These are phyloP conservation scores for Mimas tiliae DNA, from an alignment of 2,888 invertebrate species.

Conservation along the genomic window DNA sequence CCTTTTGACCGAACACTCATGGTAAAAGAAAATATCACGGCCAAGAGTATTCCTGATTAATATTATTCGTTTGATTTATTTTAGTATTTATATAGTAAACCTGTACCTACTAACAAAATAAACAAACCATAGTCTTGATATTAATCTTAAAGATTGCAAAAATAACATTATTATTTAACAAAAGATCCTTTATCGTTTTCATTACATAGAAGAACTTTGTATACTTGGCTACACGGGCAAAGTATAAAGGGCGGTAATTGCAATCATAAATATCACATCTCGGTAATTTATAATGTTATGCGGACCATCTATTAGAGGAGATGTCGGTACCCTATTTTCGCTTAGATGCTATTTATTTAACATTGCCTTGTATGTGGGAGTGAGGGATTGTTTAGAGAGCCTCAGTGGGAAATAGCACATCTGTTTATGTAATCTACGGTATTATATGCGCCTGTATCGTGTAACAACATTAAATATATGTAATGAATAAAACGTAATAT, in stretches of 20 bases:
- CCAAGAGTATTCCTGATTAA: too few relatives aligned
- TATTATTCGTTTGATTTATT: too few relatives aligned
- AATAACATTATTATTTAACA: not conserved
- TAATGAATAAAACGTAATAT: not conserved
- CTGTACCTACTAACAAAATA: not conserved
- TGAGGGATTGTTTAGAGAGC: slow-evolving; percentile 44
- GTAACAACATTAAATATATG: not conserved
- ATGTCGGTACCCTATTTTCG: slow-evolving; percentile 65
- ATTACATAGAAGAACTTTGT: not conserved
- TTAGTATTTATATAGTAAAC: not conserved
- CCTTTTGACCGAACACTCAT: too few relatives aligned
- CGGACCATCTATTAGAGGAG: slow-evolving; percentile 62
- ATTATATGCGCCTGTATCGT: not conserved
- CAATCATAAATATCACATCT: slow-evolving; percentile 69
- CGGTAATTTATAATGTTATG: slow-evolving; percentile 64
- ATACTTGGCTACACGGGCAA: slow-evolving; percentile 27
- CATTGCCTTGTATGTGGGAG: slow-evolving; percentile 47
- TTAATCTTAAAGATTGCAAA: not conserved
- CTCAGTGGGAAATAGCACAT: slow-evolving; percentile 39
- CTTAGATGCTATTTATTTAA: slow-evolving; percentile 52
- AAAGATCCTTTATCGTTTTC: not conserved
- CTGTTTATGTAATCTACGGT: slow-evolving; percentile 32
- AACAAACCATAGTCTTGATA: not conserved
- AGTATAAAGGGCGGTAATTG: slow-evolving; percentile 65
- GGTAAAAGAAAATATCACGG: too few relatives aligned